Percentiles rank a stretch among this genome's conserved stretches.
phyloP scores from a whole-genome alignment of 2,888 invertebrate species.

The Graphium colonna region DNA sequence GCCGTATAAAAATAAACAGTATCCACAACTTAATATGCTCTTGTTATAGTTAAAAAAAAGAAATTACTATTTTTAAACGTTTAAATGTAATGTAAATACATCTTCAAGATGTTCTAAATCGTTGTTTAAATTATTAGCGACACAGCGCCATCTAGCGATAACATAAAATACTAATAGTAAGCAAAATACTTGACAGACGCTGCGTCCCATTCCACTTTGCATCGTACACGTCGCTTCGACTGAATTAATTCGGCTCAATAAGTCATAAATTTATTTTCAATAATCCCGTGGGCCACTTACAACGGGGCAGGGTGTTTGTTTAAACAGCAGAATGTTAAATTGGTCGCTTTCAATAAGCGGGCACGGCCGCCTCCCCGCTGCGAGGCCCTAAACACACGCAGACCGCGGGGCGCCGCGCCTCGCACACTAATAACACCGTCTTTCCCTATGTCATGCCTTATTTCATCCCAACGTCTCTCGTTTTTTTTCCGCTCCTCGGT shows the following conservation, averaged over 20 bases:
- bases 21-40: neutral
- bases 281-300: slow-evolving; percentile 47
- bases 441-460: slow-evolving; percentile 74
- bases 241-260: slow-evolving; percentile 34
- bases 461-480: slow-evolving; percentile 67
- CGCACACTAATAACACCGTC: slow-evolving; percentile 71
- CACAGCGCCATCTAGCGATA: slow-evolving; percentile 35
- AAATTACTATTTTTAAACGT: neutral
- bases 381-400: slow-evolving; percentile 71
- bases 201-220: slow-evolving; percentile 1
- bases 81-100: too few species aligned
- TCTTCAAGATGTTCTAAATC: too few species aligned
- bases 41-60: neutral
- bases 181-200: neutral
- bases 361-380: slow-evolving; percentile 64
- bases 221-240: slow-evolving; percentile 14
- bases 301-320: slow-evolving; percentile 54
- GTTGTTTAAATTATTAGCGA: neutral
- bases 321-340: slow-evolving; percentile 72
- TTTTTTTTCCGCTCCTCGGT: slow-evolving; percentile 64
- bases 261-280: slow-evolving; percentile 49
- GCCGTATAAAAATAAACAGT: neutral
- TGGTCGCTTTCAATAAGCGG: slow-evolving; percentile 70
- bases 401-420: slow-evolving; percentile 66
- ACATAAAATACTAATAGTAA: slow-evolving; percentile 16